Base-by-base conservation (phyloP, 2,797 vertebrate genomes). In the Pogonophryne albipinna region DNA sequence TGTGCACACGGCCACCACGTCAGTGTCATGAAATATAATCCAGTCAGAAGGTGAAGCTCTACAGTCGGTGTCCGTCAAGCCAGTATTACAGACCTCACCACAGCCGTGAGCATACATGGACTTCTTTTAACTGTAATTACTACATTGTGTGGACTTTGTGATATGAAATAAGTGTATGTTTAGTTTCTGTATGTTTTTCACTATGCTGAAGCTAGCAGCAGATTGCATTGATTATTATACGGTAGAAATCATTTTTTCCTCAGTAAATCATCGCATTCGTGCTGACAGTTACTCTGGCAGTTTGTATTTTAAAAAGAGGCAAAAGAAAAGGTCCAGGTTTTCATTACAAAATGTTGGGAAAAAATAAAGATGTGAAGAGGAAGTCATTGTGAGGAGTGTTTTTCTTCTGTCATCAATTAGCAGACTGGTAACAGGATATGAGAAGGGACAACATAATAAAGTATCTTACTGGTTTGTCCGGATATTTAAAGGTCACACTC, bases 91-190 rank as follows among this genome's bases (percentile, higher is more conserved):
- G 86, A 82, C 57, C 89, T 90, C 91, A 72, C 88, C 79, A 6
- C 74, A 53, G 90, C 27, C 15, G 89, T 79, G 89, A 91, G 87
- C 74, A 51, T 85, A 83, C 88, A 92, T 89, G 78, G 85, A 93
- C 91, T 91, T 90, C 69, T 92, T 90, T 92, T 93, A 86, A 90
- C 85, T 68, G 93, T 93, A 93, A 90, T 93, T 91, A 92, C 80
- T 90, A 91, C 90, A 90, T 92, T 91, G 77, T 93, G 93, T 94
- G 91, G 88, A 93, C 86, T 92, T 95, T 92, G 94, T 95, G 94
- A 92, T 92, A 92, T 92, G 89, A 92, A 93, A 87, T 89, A 91
- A 71, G 89, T 94, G 90, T 93, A 87, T 74, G 92, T 94, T 92
- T 68, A 78, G 89, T 92, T 92, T 90, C 82, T 93, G 91, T 93